Base-by-base conservation (phyloP, 1,140 invertebrate species). In the Xylocopa sonorina region DNA sequence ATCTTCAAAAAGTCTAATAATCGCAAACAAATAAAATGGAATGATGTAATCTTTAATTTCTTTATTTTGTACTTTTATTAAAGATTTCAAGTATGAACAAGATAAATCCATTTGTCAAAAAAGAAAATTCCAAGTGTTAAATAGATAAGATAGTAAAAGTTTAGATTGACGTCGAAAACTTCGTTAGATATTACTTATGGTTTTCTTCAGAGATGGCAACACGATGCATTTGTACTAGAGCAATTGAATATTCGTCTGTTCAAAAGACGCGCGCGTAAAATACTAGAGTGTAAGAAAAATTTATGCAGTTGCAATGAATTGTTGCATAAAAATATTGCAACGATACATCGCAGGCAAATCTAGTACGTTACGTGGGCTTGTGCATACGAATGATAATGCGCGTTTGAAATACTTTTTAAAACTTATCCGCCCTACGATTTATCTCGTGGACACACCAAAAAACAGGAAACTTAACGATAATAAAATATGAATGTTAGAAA, bases 201-300 rank as follows among this genome's bases (percentile, higher is more conserved):
- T 69, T 77, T 24, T 38, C 51, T 60, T 77, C 66, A 71, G 43
- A 77, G 75, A 77, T 77, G 66, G 66, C 75, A 71, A 60, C 24
- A 38, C 53, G 14, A 77, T 60, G 24, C 63, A 69, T 10, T 77
- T 46, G 6, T 53, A 41, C 41, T 32, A 10, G 14, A 21, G 12
- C n/a, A 46, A 9, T 24, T 7, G 41, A 12, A 2, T 18, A 0
- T 29, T 34, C 43, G 1, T 3, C 29, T 38, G 4, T 43, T 50
- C 27, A n/a, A 57, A 12, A 62, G 24, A 4, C 18, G 16, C 27
- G 14, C 14, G 21, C 16, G 27, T 43, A 4, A 18, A 57, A 9
- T 24, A 21, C n/a, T 34, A 3, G 21, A 27, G 24, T 24, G 10
- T 16, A 67, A 67, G 32, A 24, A 34, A 24, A 29, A 12, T 27